Evolutionary conservation across 2,797 vertebrate species (phyloP), one percentile per base, ranked within the genome.

Genomic region (Glyptemys insculpta): DNA sequence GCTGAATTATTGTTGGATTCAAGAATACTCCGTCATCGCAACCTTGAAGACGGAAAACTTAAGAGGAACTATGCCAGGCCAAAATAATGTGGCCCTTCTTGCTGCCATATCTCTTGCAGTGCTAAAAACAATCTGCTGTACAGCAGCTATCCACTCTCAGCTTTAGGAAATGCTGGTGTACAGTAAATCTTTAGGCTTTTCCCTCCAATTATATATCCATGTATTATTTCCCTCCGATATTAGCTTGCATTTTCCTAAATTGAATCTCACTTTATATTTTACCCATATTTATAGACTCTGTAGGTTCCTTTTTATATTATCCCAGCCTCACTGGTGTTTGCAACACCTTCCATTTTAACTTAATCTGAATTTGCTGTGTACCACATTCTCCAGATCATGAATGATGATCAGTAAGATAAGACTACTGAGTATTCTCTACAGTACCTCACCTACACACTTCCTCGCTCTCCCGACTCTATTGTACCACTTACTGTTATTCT

Each of bases 381-480:
- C 14, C 59, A 31, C 14, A 21, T 93, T 49, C 19, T 88, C 86
- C 4, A 3, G 2, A 37, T 94, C 56, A 12, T 76, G 18, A 15
- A 11, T 87, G 82, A 86, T 12, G 3, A 92, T 81, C 93, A 68
- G 59, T 49, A 79, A 83, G 84, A 41, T 27, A 82, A 15, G 31
- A 79, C 23, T 53, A 62, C 83, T 54, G 3, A 85, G 79, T 56
- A 62, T 62, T 62, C 31, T 52, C 41, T 87, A 47, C 2, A 3
- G 2, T 44, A 14, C 44, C 4, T 83, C 50, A 21, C 78, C 85
- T 90, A 47, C 1, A 0, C 27, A 10, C 5, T 82, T 87, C 21
- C 12, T 85, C 91, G 76, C 49, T 4, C 21, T 81, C 34, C 9
- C 12, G 0, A 0, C 83, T 47, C 19, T 85, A 1, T 79, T 78